These are phyloP conservation scores for Yponomeuta malinellus DNA, from an alignment of 2,888 invertebrate genomes.

Conservation along the genomic window DNA sequence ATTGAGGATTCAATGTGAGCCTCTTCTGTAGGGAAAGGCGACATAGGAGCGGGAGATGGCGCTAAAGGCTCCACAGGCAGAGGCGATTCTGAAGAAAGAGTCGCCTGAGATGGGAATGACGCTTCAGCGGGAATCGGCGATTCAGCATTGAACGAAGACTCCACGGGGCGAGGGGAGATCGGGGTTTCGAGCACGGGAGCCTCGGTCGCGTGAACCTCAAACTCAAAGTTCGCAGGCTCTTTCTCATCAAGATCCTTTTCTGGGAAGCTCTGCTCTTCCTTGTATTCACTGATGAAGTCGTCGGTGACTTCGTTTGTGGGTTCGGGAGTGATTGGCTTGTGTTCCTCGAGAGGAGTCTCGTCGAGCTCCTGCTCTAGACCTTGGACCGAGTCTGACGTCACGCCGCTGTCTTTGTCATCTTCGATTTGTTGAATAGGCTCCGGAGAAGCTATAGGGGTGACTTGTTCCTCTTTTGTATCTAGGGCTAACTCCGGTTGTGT, in stretches of 20 bases:
- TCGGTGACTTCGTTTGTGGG: conserved; percentile 21
- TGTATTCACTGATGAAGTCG: conserved; percentile 15
- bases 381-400: conserved; percentile 25
- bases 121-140: conserved; percentile 5
- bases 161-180: neutral
- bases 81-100: conserved; percentile 29
- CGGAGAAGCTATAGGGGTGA: conserved; percentile 14
- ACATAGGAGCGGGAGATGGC: conserved; percentile 24
- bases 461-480: conserved; percentile 16
- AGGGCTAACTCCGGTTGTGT: conserved; percentile 23
- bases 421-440: conserved; percentile 1
- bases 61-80: conserved; percentile 19
- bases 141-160: conserved; percentile 20
- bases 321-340: conserved; percentile 29
- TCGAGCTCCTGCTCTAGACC: neutral
- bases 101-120: conserved; percentile 14
- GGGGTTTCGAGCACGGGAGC: neutral
- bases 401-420: conserved; percentile 29
- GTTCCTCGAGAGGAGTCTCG: conserved; percentile 4
- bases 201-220: conserved; percentile 19
- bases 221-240: conserved; percentile 16
- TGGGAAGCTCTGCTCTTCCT: conserved; percentile 27
- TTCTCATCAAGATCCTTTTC: conserved; percentile 21
- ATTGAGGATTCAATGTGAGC: neutral
- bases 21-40: conserved; percentile 18